These are phyloP conservation scores for Pangasius mekongensis DNA, from an alignment of 2,797 vertebrate genomes.

Conservation along the genomic window DNA sequence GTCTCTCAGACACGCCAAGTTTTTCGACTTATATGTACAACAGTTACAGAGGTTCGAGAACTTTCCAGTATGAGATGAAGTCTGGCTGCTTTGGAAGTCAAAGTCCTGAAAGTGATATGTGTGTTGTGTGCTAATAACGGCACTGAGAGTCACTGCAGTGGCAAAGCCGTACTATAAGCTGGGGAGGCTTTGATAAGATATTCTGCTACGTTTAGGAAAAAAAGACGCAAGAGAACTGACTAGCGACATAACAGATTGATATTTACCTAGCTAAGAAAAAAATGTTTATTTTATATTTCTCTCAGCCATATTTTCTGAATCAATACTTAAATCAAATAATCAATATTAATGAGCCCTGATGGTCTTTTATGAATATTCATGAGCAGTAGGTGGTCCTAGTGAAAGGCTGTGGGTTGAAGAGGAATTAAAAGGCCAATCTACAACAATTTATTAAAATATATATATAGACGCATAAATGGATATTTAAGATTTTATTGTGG, in stretches of 20 bases:
- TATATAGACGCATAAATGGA: neutral
- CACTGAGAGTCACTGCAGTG: neutral
- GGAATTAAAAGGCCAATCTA: neutral
- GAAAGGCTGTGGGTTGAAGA: neutral
- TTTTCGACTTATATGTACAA: slow-evolving; percentile 35
- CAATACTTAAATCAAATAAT: neutral
- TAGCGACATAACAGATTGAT: neutral
- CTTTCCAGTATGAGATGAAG: slow-evolving; percentile 3
- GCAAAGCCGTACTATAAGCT: neutral
- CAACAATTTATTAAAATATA: neutral
- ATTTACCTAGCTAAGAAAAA: neutral
- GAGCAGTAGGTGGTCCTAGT: neutral
- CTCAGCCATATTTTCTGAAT: neutral
- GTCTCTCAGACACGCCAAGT: slow-evolving; percentile 39
- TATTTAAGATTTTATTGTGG: neutral
- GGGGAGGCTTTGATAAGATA: neutral
- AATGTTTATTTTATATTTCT: neutral
- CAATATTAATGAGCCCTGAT: neutral
- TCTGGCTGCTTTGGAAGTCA: slow-evolving; percentile 12
- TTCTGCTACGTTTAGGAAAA: neutral
- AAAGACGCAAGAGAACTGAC: neutral
- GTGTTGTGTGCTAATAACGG: neutral
- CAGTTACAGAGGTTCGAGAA: neutral
- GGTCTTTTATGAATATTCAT: neutral
- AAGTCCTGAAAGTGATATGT: neutral